Base-by-base conservation (phyloP, 2,797 vertebrate genomes). In the Acomys russatus region DNA sequence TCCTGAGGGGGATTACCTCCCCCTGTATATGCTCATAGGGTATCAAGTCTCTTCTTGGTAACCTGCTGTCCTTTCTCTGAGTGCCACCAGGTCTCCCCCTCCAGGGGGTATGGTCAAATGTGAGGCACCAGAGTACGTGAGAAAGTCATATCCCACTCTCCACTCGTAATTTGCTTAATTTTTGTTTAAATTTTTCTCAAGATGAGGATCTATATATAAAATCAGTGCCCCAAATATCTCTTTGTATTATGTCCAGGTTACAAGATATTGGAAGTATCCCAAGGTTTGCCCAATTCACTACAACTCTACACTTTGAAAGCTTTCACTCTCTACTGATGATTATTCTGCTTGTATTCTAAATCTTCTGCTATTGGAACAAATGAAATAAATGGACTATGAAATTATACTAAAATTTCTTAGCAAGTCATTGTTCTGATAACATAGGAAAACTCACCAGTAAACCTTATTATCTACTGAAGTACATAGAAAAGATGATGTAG, bases 151-250 rank as follows among this genome's bases (percentile, higher is more conserved):
- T n/a, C n/a, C n/a, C n/a, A n/a, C n/a, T n/a, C n/a, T n/a, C n/a
- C n/a, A n/a, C n/a, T n/a, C n/a, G 23, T 85, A 68, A 73, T 80
- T 89, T 68, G 11, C 0, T 80, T 63, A 28, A 71, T 61, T 94
- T 51, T 56, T 80, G 23, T 61, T 90, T 30, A 95, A 93, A 22
- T 30, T 56, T 78, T 90, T 79, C 22, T 93, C 49, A 86, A 77
- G 14, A 79, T 20, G 15, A 89, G 1, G 20, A 33, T 5, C 10
- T 51, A 0, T 38, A 33, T 68, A 9, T 90, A 79, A 84, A 79
- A 84, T 84, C 3, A 28, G 49, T 82, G 44, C 56, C 22, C 4
- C 61, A 74, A 63, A 44, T 20, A 78, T 83, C 83, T 63, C 51
- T 59, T 7, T 0, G 3, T 25, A 66, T 10, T 80, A 28, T n/a